Percentiles rank a stretch among this genome's conserved stretches.
These are phyloP conservation scores for Cyanoliseus patagonus DNA, from an alignment of 2,113 vertebrate genomes.

Conservation along the genomic window DNA sequence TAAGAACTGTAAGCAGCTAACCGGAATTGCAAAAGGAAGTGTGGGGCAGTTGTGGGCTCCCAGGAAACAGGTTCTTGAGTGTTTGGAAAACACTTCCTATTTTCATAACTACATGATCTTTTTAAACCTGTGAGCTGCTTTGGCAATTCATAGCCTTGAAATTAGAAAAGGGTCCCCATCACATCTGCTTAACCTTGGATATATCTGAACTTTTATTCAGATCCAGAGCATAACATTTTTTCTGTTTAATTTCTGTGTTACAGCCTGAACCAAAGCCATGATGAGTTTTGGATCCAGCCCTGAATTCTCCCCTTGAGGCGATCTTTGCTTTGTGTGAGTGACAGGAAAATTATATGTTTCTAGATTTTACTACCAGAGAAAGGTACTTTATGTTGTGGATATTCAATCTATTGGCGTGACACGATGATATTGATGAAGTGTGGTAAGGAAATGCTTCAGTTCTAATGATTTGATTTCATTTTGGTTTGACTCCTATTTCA, in stretches of 20 bases:
- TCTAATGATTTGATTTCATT: conserved; percentile 31
- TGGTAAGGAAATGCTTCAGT: background rate
- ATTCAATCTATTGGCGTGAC: background rate
- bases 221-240: background rate
- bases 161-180: background rate
- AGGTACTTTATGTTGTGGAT: background rate
- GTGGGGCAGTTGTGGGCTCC: background rate
- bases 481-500: conserved; percentile 27
- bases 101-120: background rate
- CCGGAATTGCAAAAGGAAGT: background rate
- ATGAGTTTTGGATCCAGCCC: background rate
- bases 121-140: background rate
- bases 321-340: background rate
- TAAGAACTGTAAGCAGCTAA: background rate
- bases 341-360: background rate
- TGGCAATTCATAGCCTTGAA: background rate
- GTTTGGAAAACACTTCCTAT: background rate
- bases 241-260: background rate
- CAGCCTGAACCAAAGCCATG: background rate
- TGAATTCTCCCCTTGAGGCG: background rate
- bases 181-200: background rate
- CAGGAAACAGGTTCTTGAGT: background rate
- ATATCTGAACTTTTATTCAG: background rate
- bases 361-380: background rate
- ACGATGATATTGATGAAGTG: conserved; percentile 33